phyloP scores from a whole-genome alignment of 2,888 invertebrate species.

The Zeuzera pyrina region DNA sequence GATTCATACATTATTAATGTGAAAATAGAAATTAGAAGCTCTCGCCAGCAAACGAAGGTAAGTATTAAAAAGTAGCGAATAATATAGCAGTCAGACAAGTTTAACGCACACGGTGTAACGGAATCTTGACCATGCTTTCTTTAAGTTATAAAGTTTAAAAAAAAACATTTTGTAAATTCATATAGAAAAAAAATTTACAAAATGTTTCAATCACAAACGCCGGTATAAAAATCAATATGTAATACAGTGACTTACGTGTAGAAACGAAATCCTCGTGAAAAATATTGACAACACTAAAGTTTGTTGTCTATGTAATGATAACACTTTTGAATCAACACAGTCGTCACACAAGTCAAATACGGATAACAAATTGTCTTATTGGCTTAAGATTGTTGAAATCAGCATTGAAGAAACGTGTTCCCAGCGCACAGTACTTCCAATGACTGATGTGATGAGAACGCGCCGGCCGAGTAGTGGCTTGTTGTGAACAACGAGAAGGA shows the following conservation, averaged over 20 bases:
- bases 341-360: too few species aligned
- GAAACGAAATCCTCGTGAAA: constrained; percentile 29
- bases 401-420: too few species aligned
- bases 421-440: too few species aligned
- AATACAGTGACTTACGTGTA: constrained; percentile 38
- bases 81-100: constrained; percentile 41
- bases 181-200: constrained; percentile 8
- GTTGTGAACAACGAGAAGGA: too few species aligned
- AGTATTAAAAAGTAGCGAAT: constrained; percentile 10
- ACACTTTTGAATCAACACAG: too few species aligned
- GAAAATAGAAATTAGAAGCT: constrained; percentile 15
- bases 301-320: too few species aligned
- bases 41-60: constrained; percentile 8
- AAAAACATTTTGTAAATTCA: not conserved
- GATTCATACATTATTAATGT: constrained; percentile 16
- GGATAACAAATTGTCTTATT: too few species aligned
- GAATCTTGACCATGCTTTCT: constrained; percentile 47
- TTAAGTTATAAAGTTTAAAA: constrained; percentile 13
- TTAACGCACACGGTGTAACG: constrained; percentile 55
- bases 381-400: too few species aligned
- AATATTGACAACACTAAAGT: too few species aligned
- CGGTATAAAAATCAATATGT: constrained; percentile 14
- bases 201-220: constrained; percentile 6
- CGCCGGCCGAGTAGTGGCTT: too few species aligned
- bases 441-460: too few species aligned